Base-by-base conservation (phyloP, 2,113 vertebrate genomes). In the Oostethus manadensis region DNA sequence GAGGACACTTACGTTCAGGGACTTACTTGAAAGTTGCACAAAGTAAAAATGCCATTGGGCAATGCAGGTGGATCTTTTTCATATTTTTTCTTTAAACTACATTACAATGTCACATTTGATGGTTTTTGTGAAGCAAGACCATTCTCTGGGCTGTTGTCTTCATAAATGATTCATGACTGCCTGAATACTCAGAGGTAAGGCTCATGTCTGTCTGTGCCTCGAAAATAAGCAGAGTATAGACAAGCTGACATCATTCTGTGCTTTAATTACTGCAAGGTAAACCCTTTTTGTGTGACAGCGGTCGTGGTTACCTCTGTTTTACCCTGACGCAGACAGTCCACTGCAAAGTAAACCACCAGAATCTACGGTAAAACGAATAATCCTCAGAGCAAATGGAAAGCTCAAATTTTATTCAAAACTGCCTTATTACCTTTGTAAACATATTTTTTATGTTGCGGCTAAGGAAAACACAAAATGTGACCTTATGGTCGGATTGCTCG, bases 71-170 rank as follows among this genome's bases (percentile, higher is more conserved):
- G 20, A 21, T 20, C 35, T 13, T 55, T 40, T 55, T 55, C 20
- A 17, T 38, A 5, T 38, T 55, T 77, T 67, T 70, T 61, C 57
- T 50, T 71, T 79, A 76, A 66, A 63, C 73, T 82, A 63, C 8
- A 22, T 48, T 63, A 44, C 77, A 83, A 83, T 82, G 83, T 79
- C 77, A 76, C 64, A 60, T 80, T 84, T 62, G 76, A 76, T 81
- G 81, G 78, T 88, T 86, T 80, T 66, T 58, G 45, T 47, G 53
- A 79, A 74, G 66, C 38, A 78, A 69, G 33, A 74, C 43, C 60
- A 71, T 65, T 64, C 59, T 66, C 69, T 62, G 10, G 43, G 70
- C 75, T 68, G 66, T 47, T 67, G 50, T 64, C 57, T 81, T 80
- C 3, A n/a, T 77, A 70, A 80, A 70, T 76, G 73, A 84, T 58